Percentiles rank a stretch among this genome's conserved stretches.
These are phyloP conservation scores for Malthinus flaveolus DNA, from an alignment of 2,888 invertebrate genomes.

Conservation along the genomic window DNA sequence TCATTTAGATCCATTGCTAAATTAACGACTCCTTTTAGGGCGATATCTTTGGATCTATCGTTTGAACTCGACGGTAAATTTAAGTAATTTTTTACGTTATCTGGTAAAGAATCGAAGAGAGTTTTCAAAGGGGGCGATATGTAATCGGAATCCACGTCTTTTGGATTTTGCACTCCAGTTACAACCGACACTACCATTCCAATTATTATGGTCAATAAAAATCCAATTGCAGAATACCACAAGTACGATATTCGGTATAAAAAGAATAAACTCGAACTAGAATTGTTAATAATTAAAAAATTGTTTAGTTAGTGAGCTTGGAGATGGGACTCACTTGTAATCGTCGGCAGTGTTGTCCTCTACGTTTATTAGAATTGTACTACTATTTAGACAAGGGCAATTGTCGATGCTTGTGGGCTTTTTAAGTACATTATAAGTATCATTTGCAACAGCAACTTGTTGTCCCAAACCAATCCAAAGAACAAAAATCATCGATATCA, in stretches of 20 bases:
- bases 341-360: neutral
- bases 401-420: constrained; percentile 59
- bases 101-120: constrained; percentile 59
- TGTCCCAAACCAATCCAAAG: constrained; percentile 70
- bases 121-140: constrained; percentile 68
- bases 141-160: constrained; percentile 66
- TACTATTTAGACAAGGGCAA: constrained; percentile 52
- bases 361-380: neutral
- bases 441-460: constrained; percentile 61
- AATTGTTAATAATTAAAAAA: constrained; percentile 26
- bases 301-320: neutral
- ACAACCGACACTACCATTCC: constrained; percentile 74
- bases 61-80: constrained; percentile 42
- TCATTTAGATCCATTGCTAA: constrained; percentile 41
- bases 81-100: constrained; percentile 53
- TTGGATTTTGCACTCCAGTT: constrained; percentile 65
- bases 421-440: constrained; percentile 47
- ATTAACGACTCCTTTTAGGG: constrained; percentile 41
- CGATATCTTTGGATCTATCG: constrained; percentile 27
- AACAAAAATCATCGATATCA: constrained; percentile 63
- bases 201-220: constrained; percentile 69
- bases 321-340: neutral
- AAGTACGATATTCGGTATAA: constrained; percentile 82
- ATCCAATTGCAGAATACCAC: constrained; percentile 88
- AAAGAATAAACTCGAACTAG: constrained; percentile 43